Evolutionary conservation across 2,797 vertebrate species (phyloP).

Genomic region (Sebastes matsubarae): DNA sequence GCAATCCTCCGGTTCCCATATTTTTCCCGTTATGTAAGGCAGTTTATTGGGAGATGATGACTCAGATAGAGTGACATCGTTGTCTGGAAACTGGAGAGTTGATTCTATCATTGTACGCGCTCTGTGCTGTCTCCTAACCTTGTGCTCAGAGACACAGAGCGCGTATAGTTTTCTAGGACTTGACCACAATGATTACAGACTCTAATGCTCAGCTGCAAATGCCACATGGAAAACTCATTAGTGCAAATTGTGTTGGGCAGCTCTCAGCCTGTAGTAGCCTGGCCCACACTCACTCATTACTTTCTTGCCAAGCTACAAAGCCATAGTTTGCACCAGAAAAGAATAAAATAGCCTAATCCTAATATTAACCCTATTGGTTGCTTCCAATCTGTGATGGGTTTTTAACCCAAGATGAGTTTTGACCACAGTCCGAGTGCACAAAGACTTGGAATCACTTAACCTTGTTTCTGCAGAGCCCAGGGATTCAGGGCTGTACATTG

Average conservation of each 20-base stretch:
- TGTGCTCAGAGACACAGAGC: conserved; percentile 37
- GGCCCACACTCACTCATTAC: conserved; percentile 6
- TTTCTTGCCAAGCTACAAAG: conserved; percentile 26
- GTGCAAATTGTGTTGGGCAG: conserved; percentile 39
- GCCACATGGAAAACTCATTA: conserved; percentile 78
- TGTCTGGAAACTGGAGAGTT: conserved; percentile 49
- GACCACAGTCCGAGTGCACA: neutral
- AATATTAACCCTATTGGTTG: neutral
- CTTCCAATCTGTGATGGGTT: neutral
- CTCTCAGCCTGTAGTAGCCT: conserved; percentile 31
- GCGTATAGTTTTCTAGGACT: conserved; percentile 45
- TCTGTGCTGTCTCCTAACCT: conserved; percentile 24
- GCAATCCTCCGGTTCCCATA: conserved; percentile 41
- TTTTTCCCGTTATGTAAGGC: conserved; percentile 61
- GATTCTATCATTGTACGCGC: conserved; percentile 35
- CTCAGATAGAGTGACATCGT: conserved; percentile 59
- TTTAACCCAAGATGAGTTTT: neutral
- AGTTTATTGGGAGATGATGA: conserved; percentile 61
- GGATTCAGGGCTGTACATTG: neutral
- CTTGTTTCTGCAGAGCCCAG: neutral
- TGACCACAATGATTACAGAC: conserved; percentile 59
- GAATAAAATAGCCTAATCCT: neutral
- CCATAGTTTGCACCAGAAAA: conserved; percentile 5
- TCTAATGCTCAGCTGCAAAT: conserved; percentile 60
- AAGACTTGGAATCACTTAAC: conserved; percentile 23